phyloP scores from a whole-genome alignment of 2,113 vertebrate genomes.

The Procapra przewalskii region DNA sequence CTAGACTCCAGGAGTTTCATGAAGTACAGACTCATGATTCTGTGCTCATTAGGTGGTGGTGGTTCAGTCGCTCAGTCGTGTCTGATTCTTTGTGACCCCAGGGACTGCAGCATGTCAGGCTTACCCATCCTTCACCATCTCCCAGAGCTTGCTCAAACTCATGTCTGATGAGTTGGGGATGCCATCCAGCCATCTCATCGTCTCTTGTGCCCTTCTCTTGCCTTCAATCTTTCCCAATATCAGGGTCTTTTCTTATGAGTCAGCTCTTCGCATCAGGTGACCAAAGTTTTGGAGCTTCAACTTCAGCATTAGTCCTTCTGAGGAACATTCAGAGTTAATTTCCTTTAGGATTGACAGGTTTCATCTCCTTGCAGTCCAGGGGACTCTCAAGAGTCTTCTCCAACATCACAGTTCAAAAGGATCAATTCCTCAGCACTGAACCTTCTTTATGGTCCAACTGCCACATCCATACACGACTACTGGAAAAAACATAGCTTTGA shows the following conservation, averaged over 20 bases:
- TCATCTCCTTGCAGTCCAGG: background rate
- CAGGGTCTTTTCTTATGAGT: background rate
- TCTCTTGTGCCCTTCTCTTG: background rate
- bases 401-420: background rate
- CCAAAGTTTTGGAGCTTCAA: background rate
- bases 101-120: background rate
- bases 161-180: background rate
- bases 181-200: background rate
- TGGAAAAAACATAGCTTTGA: background rate
- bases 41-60: background rate
- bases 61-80: background rate
- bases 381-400: background rate
- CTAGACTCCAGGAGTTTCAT: background rate
- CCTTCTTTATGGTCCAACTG: background rate
- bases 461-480: background rate
- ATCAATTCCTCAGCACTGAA: background rate
- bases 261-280: background rate
- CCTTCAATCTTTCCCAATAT: background rate
- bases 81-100: background rate
- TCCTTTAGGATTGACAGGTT: background rate
- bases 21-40: background rate
- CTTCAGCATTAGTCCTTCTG: background rate
- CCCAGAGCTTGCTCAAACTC: background rate
- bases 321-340: background rate
- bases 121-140: background rate